Base-by-base conservation (phyloP, 2,113 vertebrate species). In the Eulemur macaco region DNA sequence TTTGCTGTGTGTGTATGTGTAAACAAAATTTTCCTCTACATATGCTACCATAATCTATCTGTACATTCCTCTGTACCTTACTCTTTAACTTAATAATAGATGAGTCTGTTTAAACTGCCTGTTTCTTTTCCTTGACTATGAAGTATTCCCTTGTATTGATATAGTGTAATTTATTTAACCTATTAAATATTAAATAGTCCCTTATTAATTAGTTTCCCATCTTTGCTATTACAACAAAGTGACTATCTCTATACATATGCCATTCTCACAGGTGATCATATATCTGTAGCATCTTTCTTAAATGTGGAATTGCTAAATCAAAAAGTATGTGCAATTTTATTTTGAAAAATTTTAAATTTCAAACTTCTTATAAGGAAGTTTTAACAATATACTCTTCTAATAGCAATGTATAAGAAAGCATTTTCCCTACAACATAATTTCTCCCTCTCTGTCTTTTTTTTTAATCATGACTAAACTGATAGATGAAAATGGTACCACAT, bases 341-440 rank as follows among this genome's bases (percentile, higher is more conserved):
- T 95, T 64, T 56, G 37, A 64, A 94, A 95, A 96, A 37, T 60
- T 60, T 94, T 1, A 86, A 83, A 76, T 87, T 81, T 68, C 6
- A 93, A 86, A 29, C 54, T 8, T 84, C 17, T 66, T 89, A 0
- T 25, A 50, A 23, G 76, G 18, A 80, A 18, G 2, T 66, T 78
- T 12, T 94, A 84, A 45, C 31, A 56, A 29, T 74, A 58, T 50
- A 86, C 20, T 76, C 52, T 97, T 47, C 14, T 77, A 42, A 18
- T 12, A 77, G 37, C 21, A 83, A 63, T 89, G 50, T 56, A 5
- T 68, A 52, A n/a, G 63, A 90, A 7, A 71, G 31, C 1, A 20
- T 47, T 96, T 93, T 95, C 10, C 27, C 17, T 83, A 34, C n/a
- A 85, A 21, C 20, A 23, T 54, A 52, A 37, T 60, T 20, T 63